Conservation (phyloP, 2,888 invertebrate species). For the Heteromyza rotundicornis region DNA sequence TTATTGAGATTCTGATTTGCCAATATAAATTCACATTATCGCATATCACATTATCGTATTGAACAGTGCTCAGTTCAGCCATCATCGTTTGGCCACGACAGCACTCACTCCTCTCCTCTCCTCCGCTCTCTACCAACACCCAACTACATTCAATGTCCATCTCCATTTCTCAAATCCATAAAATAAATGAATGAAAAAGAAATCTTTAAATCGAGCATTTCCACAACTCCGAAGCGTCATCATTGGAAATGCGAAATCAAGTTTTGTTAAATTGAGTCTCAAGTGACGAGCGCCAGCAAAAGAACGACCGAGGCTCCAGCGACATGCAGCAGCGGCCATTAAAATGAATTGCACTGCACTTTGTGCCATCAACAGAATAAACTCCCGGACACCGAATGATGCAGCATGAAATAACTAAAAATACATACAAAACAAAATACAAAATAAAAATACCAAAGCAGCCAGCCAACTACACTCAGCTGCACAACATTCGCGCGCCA, state of each 20-base stretch:
- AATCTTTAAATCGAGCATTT: slow-evolving; percentile 6
- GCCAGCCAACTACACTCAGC: slow-evolving; percentile 29
- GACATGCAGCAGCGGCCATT: slow-evolving; percentile 36
- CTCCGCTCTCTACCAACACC: no score
- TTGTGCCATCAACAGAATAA: slow-evolving; percentile 56
- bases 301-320: background rate
- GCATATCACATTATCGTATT: no score
- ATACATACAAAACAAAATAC: slow-evolving; percentile 4
- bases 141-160: background rate
- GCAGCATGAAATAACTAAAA: slow-evolving; percentile 33
- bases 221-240: slow-evolving; percentile 16
- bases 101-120: no score
- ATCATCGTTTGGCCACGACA: no score
- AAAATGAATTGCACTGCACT: slow-evolving; percentile 58
- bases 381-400: slow-evolving; percentile 49
- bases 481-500: slow-evolving; percentile 51
- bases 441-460: slow-evolving; percentile 13
- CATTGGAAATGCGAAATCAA: slow-evolving; percentile 53
- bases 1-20: no score
- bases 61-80: no score
- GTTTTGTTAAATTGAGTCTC: slow-evolving; percentile 58
- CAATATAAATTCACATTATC: no score
- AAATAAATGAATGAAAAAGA: slow-evolving; percentile 2
- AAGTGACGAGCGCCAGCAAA: slow-evolving; percentile 44
- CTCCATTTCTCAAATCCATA: background rate